These are phyloP conservation scores for Pitangus sulphuratus DNA, from an alignment of 2,797 vertebrate genomes.

Conservation along the genomic window DNA sequence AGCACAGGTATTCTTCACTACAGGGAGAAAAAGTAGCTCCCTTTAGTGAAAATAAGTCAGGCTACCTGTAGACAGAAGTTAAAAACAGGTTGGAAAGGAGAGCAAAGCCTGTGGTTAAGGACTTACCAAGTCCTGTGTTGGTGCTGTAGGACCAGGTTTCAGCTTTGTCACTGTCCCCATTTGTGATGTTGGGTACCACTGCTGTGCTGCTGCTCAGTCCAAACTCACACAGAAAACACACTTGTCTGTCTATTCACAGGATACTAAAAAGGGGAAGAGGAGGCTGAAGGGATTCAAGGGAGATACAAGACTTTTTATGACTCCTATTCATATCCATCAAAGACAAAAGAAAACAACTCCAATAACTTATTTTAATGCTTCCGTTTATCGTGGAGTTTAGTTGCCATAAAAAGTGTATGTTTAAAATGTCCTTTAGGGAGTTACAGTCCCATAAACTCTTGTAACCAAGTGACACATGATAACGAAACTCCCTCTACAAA, in stretches of 20 bases:
- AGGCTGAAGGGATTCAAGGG: not conserved
- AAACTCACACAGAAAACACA: not conserved
- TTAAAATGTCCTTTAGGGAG: conserved; percentile 72
- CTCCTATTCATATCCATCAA: conserved; percentile 68
- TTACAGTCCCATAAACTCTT: conserved; percentile 74
- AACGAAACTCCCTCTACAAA: conserved; percentile 73
- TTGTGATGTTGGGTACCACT: not conserved
- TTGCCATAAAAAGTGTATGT: conserved; percentile 68
- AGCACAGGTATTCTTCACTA: not conserved
- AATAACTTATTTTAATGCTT: conserved; percentile 75
- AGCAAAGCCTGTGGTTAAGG: not conserved
- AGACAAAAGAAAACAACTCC: conserved; percentile 66
- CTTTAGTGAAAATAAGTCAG: not conserved
- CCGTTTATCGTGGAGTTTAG: conserved; percentile 75
- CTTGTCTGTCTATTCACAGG: not conserved
- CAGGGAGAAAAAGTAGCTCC: not conserved
- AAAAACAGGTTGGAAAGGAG: not conserved
- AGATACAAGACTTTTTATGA: not conserved
- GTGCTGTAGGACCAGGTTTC: not conserved
- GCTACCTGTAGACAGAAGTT: not conserved
- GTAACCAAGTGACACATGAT: conserved; percentile 60
- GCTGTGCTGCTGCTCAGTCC: not conserved
- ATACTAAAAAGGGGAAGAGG: not conserved
- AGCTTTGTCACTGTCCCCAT: not conserved
- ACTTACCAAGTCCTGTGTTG: not conserved